Evolutionary conservation across 1,140 invertebrate genomes (phyloP).

Genomic region (Limonius californicus): DNA sequence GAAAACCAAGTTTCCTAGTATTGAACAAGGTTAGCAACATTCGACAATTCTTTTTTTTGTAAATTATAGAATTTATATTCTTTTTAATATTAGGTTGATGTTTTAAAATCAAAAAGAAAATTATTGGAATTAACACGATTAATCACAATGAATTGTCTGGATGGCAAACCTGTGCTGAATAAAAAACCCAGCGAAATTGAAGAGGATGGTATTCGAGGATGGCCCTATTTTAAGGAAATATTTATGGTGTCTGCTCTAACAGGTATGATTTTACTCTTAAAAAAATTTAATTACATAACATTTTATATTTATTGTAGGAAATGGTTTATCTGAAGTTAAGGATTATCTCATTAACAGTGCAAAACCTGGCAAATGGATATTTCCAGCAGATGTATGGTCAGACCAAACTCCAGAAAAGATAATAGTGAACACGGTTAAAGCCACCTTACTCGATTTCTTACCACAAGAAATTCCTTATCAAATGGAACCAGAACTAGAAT

Average conservation of each 20-base stretch:
- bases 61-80: too few species aligned
- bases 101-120: conserved; percentile 68
- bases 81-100: conserved; percentile 65
- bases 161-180: conserved; percentile 42
- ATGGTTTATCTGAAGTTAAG: conserved; percentile 50
- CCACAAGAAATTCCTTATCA: conserved; percentile 80
- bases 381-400: conserved; percentile 60
- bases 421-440: conserved; percentile 67
- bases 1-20: conserved; percentile 73
- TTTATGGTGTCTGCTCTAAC: conserved; percentile 86
- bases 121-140: conserved; percentile 66
- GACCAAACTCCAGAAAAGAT: conserved; percentile 67
- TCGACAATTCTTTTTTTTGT: too few species aligned
- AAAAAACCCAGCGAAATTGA: conserved; percentile 15
- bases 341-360: conserved; percentile 67
- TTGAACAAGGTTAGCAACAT: conserved; percentile 80
- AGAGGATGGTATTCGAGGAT: conserved; percentile 50
- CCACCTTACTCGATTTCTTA: conserved; percentile 75
- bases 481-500: conserved; percentile 62
- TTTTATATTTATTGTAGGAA: conserved; percentile 27
- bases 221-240: conserved; percentile 75
- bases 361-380: conserved; percentile 63
- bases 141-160: conserved; percentile 63
- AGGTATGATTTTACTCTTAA: conserved; percentile 60
- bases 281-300: conserved; percentile 11